Evolutionary conservation across 2,797 vertebrate species (phyloP).

Genomic region (Squalus acanthias): DNA sequence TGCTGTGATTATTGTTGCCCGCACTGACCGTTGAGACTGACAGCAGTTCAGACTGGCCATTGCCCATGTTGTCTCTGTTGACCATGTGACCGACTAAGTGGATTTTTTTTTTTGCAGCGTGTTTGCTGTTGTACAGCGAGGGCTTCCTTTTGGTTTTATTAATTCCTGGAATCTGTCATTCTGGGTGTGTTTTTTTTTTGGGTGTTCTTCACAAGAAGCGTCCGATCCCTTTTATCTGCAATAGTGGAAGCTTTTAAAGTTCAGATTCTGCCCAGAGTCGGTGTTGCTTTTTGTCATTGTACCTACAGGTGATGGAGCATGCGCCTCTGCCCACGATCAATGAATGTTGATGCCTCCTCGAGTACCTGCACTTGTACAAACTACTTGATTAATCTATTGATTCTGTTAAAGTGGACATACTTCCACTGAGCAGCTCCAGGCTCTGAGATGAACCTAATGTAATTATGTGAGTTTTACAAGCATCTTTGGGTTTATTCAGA

Average conservation of each 20-base stretch:
- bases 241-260: neutral
- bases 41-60: neutral
- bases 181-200: neutral
- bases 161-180: neutral
- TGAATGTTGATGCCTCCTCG: neutral
- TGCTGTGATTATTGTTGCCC: neutral
- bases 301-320: neutral
- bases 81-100: neutral
- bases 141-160: neutral
- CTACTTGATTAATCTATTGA: constrained; percentile 27
- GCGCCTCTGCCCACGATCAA: neutral
- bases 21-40: neutral
- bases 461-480: constrained; percentile 43
- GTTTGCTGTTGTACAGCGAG: neutral
- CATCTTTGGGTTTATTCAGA: constrained; percentile 47
- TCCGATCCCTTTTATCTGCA: neutral
- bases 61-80: neutral
- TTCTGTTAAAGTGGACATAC: constrained; percentile 40
- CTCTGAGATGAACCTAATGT: constrained; percentile 40
- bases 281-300: neutral
- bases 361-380: constrained; percentile 12
- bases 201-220: neutral
- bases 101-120: neutral
- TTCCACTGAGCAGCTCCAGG: constrained; percentile 22
- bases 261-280: neutral